phyloP scores from a whole-genome alignment of 2,888 invertebrate genomes.

The Macrosoma leucophasiata region DNA sequence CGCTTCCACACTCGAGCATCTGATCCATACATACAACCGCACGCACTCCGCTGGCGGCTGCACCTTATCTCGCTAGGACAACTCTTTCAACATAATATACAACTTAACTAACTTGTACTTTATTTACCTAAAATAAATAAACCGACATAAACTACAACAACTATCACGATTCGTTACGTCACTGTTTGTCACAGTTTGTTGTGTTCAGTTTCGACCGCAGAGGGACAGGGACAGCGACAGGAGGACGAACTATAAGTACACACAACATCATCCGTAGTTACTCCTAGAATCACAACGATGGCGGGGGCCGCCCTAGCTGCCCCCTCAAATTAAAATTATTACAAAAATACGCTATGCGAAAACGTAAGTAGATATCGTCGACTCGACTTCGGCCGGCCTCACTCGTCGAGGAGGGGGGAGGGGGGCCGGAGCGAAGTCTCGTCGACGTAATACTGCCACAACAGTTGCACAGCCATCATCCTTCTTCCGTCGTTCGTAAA shows the following conservation, averaged over 20 bases:
- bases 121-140: slow-evolving; percentile 59
- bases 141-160: slow-evolving; percentile 32
- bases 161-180: slow-evolving; percentile 34
- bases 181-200: slow-evolving; percentile 19
- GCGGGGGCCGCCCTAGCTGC: slow-evolving; percentile 24
- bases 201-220: slow-evolving; percentile 20
- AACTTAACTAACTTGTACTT: slow-evolving; percentile 58
- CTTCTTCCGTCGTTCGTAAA: slow-evolving; percentile 14
- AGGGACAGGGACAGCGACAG: slow-evolving; percentile 15
- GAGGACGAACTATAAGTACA: slow-evolving; percentile 18
- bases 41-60: slow-evolving; percentile 10
- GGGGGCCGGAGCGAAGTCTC: slow-evolving; percentile 3
- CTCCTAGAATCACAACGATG: slow-evolving; percentile 34
- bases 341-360: slow-evolving; percentile 26
- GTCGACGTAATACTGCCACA: slow-evolving; percentile 10
- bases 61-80: slow-evolving; percentile 22
- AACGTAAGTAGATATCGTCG: slow-evolving; percentile 18
- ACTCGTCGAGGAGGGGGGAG: slow-evolving; percentile 3
- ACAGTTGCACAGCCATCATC: slow-evolving; percentile 27
- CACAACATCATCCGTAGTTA: slow-evolving; percentile 25
- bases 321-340: slow-evolving; percentile 22
- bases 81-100: slow-evolving; percentile 18
- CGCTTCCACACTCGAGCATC: slow-evolving; percentile 15
- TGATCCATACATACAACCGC: slow-evolving; percentile 20
- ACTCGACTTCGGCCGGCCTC: slow-evolving; percentile 7